Conservation (phyloP, 2,888 invertebrate genomes). For the Metacarcinus magister region DNA sequence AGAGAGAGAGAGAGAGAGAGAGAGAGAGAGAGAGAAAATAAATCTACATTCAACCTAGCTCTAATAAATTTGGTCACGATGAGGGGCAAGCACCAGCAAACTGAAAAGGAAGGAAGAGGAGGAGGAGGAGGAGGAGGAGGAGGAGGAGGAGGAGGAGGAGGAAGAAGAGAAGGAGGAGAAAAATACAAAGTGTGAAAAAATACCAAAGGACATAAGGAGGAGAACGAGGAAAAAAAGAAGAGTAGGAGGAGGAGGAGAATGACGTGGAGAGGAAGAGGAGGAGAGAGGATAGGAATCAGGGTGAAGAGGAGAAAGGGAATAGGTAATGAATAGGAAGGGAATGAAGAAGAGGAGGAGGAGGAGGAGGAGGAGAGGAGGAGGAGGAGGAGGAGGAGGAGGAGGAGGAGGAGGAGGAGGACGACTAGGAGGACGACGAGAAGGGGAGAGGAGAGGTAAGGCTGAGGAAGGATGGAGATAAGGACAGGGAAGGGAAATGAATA, state of each 20-base stretch:
- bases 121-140: neutral
- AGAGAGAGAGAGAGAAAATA: neutral
- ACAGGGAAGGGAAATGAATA: neutral
- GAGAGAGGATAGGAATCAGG: neutral
- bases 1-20: slow-evolving; percentile 13
- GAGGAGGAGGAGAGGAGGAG: neutral
- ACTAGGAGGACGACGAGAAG: too few species aligned
- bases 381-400: neutral
- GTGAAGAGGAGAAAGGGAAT: neutral
- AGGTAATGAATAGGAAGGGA: neutral
- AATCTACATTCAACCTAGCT: neutral
- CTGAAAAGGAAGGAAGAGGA: neutral
- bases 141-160: too few species aligned
- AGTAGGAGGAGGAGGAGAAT: neutral
- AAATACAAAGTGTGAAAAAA: neutral
- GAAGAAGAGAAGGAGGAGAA: neutral
- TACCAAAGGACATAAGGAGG: neutral
- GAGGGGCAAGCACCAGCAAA: neutral
- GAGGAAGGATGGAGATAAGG: neutral
- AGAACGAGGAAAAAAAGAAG: neutral
- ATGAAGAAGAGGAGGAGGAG: neutral
- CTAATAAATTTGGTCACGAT: slow-evolving; percentile 12
- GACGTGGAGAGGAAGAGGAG: neutral
- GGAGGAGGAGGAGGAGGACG: neutral
- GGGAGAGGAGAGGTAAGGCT: too few species aligned